A percentile compares a stretch with the other conserved stretches of the same genome.
These are phyloP conservation scores for Hydrocynus forskahlii DNA, from an alignment of 2,797 vertebrate species.

Conservation along the genomic window DNA sequence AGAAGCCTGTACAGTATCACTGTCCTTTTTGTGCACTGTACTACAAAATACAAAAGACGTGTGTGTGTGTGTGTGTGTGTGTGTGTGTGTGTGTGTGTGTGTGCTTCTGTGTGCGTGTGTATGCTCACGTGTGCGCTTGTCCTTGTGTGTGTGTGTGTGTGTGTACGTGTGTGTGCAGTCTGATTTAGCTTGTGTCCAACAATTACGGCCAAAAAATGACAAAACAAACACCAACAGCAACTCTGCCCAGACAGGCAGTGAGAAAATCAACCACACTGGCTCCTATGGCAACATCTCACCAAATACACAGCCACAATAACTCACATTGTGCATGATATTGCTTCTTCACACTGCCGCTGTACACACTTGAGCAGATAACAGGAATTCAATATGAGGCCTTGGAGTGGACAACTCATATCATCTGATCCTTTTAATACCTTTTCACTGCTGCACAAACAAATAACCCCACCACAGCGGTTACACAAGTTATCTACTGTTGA, in stretches of 20 bases:
- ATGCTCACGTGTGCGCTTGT: too few species aligned
- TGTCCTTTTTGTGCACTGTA: too few species aligned
- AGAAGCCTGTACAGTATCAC: too few species aligned
- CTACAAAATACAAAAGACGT: too few species aligned
- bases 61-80: too few species aligned
- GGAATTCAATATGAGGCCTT: background rate
- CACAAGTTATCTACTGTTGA: background rate
- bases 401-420: background rate
- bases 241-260: slow-evolving; percentile 37
- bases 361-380: background rate
- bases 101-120: too few species aligned
- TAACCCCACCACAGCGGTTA: slow-evolving; percentile 6
- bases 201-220: slow-evolving; percentile 25
- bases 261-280: slow-evolving; percentile 53
- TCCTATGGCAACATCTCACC: slow-evolving; percentile 49
- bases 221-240: slow-evolving; percentile 35
- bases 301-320: slow-evolving; percentile 55
- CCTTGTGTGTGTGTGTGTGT: slow-evolving; percentile 1
- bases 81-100: too few species aligned
- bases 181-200: background rate
- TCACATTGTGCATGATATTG: background rate
- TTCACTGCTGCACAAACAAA: background rate
- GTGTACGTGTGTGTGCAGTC: background rate
- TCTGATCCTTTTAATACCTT: background rate
- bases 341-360: background rate